A percentile compares a stretch with the other conserved stretches of the same genome.
Conservation (phyloP, 2,888 invertebrate species). For the Tigriopus californicus region DNA sequence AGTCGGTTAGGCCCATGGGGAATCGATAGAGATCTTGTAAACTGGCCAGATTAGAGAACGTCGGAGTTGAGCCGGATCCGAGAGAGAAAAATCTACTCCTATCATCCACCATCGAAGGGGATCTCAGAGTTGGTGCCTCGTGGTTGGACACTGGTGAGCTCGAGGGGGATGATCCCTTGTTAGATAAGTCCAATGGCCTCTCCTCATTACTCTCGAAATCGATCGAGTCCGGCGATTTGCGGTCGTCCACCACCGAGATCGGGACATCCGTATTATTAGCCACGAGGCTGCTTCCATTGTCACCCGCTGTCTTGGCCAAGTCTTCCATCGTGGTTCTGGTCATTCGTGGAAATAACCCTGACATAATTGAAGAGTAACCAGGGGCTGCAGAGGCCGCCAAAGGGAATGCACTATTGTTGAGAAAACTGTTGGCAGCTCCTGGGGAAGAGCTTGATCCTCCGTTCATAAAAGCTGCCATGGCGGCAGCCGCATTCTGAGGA, state of each 20-base stretch:
- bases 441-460: not conserved
- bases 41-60: not conserved
- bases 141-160: slow-evolving; percentile 33
- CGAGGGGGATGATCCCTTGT: slow-evolving; percentile 45
- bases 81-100: not conserved
- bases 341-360: not conserved
- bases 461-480: not conserved
- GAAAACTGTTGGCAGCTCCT: not conserved
- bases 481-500: not conserved
- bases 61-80: not conserved
- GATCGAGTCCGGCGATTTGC: slow-evolving; percentile 7
- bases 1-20: not conserved
- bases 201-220: not conserved
- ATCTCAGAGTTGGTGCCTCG: not conserved
- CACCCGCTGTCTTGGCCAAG: not conserved
- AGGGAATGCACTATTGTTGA: not conserved
- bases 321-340: not conserved
- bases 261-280: not conserved
- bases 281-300: not conserved
- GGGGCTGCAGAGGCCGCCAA: not conserved
- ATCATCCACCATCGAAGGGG: not conserved
- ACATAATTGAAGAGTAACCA: not conserved
- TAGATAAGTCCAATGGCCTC: slow-evolving; percentile 64
- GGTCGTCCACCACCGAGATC: not conserved
- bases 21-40: slow-evolving; percentile 2